Conservation (phyloP, 2,888 invertebrate genomes). For the Unio delphinus region DNA sequence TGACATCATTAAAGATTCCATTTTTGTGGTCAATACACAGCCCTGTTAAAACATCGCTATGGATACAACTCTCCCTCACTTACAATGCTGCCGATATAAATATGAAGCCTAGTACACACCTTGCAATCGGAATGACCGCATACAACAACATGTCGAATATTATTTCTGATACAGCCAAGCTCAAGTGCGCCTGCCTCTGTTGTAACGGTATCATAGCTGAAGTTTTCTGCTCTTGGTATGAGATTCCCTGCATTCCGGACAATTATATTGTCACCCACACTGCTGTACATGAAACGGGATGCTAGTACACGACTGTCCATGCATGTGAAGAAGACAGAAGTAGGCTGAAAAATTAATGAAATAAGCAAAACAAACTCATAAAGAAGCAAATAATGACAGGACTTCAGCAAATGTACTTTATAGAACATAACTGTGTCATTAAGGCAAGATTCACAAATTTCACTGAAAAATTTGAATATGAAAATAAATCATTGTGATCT, state of each 20-base stretch:
- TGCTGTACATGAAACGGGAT: slow-evolving; percentile 93
- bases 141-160: slow-evolving; percentile 92
- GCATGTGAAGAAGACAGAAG: slow-evolving; percentile 97
- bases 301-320: slow-evolving; percentile 99
- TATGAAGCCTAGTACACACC: slow-evolving; percentile 63
- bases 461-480: too few species aligned
- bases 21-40: too few species aligned
- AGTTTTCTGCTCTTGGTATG: slow-evolving; percentile 91
- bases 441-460: too few species aligned
- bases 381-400: too few species aligned
- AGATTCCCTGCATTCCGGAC: slow-evolving; percentile 96
- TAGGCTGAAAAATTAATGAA: slow-evolving; percentile 79
- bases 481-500: too few species aligned
- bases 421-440: too few species aligned
- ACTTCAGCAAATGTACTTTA: too few species aligned
- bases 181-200: slow-evolving; percentile 97
- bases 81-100: too few species aligned
- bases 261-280: slow-evolving; percentile 98
- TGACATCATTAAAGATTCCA: too few species aligned
- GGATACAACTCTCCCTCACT: too few species aligned
- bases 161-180: slow-evolving; percentile 91
- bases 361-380: too few species aligned
- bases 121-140: slow-evolving; percentile 99
- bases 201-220: slow-evolving; percentile 86
- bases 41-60: too few species aligned